These are phyloP conservation scores for Salvelinus sp. DNA, from an alignment of 2,113 vertebrate genomes.

Conservation along the genomic window DNA sequence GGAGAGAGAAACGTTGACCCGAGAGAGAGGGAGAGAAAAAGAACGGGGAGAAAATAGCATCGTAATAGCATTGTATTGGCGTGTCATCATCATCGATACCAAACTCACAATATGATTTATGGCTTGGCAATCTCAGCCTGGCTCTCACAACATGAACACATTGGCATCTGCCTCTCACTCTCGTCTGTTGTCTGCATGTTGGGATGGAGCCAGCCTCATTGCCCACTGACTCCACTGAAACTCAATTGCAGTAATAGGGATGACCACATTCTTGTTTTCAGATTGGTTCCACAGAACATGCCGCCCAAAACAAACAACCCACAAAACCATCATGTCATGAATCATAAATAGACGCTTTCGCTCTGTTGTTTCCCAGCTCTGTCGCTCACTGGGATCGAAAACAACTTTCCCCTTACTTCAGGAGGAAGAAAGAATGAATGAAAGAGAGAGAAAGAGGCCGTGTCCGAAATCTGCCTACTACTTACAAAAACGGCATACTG, in stretches of 20 bases:
- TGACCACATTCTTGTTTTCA: constrained; percentile 14
- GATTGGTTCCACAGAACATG: constrained; percentile 10
- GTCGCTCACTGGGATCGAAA: constrained; percentile 16
- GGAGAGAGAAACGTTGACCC: too few species aligned
- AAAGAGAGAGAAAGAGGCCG: too few species aligned
- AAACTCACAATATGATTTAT: constrained; percentile 31
- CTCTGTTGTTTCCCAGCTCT: not conserved
- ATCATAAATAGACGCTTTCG: constrained; percentile 18
- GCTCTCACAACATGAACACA: constrained; percentile 20
- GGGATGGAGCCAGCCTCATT: constrained; percentile 32
- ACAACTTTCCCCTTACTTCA: constrained; percentile 17
- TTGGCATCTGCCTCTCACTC: not conserved
- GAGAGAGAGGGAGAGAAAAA: constrained; percentile 15
- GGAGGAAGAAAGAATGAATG: too few species aligned
- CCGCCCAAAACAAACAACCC: constrained; percentile 28
- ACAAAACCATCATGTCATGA: constrained; percentile 47
- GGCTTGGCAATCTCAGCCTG: not conserved
- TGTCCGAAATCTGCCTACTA: too few species aligned
- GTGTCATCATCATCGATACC: constrained; percentile 19
- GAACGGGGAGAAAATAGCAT: not conserved
- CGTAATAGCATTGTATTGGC: constrained; percentile 9
- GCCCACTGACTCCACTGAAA: constrained; percentile 32
- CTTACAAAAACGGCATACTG: too few species aligned
- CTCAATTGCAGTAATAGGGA: constrained; percentile 31
- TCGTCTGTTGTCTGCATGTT: not conserved